Percentiles rank a stretch among this genome's conserved stretches.
Evolutionary conservation across 2,888 invertebrate species (phyloP).

Genomic region (Meghimatium bilineatum): DNA sequence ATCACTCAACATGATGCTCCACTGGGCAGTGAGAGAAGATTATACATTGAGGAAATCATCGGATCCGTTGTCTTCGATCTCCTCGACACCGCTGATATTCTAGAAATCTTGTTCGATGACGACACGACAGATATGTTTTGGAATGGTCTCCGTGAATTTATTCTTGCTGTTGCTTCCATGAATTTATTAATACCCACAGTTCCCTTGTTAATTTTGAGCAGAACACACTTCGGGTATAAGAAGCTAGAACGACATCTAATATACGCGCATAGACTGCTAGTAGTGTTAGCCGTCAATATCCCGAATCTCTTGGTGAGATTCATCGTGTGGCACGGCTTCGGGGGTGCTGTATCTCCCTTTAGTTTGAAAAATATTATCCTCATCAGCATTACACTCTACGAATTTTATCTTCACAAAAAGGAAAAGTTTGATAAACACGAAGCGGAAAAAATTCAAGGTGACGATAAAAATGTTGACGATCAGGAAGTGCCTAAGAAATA

Average conservation of each 20-base stretch:
- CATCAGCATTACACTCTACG: conserved; percentile 77
- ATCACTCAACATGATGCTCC: conserved; percentile 80
- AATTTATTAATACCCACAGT: conserved; percentile 80
- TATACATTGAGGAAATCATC: conserved; percentile 79
- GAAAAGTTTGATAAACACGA: conserved; percentile 26
- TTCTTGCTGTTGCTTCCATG: conserved; percentile 79
- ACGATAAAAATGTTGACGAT: not conserved
- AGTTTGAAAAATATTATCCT: conserved; percentile 80
- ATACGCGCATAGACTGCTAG: conserved; percentile 38
- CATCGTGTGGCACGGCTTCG: conserved; percentile 79
- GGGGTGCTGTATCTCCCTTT: conserved; percentile 80
- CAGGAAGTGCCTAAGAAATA: not conserved
- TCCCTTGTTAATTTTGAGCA: conserved; percentile 79
- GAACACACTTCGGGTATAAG: conserved; percentile 77
- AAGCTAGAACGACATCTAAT: conserved; percentile 66
- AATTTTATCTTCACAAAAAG: conserved; percentile 59
- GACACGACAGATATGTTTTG: conserved; percentile 62
- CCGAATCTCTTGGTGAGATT: conserved; percentile 80
- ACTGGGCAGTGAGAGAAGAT: conserved; percentile 77
- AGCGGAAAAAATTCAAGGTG: not conserved
- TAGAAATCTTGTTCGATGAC: conserved; percentile 78
- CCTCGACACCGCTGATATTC: conserved; percentile 79
- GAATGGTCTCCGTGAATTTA: conserved; percentile 76
- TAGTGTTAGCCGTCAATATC: conserved; percentile 74
- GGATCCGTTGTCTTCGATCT: conserved; percentile 80